phyloP scores from a whole-genome alignment of 2,113 vertebrate species.

The Nerophis ophidion region DNA sequence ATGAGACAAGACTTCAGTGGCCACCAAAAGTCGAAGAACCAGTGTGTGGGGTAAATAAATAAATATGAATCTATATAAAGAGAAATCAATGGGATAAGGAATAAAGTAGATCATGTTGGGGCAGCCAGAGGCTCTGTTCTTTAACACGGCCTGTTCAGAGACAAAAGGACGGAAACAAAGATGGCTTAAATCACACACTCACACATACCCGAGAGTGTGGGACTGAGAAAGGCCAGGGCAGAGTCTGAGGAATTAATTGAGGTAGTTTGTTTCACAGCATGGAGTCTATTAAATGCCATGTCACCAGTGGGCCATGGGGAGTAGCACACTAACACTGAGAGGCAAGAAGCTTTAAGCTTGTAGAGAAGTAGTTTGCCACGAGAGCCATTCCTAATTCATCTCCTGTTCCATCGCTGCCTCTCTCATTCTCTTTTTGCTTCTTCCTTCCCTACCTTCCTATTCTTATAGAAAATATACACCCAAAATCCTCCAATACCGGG shows the following conservation, averaged over 20 bases:
- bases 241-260: slow-evolving; percentile 73
- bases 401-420: slow-evolving; percentile 15
- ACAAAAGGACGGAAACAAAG: slow-evolving; percentile 28
- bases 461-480: neutral
- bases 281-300: slow-evolving; percentile 77
- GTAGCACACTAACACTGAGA: slow-evolving; percentile 52
- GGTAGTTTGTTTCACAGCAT: slow-evolving; percentile 75
- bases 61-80: slow-evolving; percentile 23
- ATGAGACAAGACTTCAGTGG: slow-evolving; percentile 13
- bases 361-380: slow-evolving; percentile 22
- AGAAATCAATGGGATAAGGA: slow-evolving; percentile 31
- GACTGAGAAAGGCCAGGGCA: slow-evolving; percentile 67
- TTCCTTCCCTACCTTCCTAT: neutral
- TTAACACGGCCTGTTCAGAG: slow-evolving; percentile 27
- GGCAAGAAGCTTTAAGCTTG: slow-evolving; percentile 1
- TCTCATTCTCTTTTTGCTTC: neutral
- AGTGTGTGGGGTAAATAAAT: neutral
- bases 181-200: slow-evolving; percentile 47
- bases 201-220: slow-evolving; percentile 44
- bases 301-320: slow-evolving; percentile 69
- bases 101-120: slow-evolving; percentile 34
- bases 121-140: slow-evolving; percentile 10
- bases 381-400: slow-evolving; percentile 34
- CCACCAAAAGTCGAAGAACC: neutral
- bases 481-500: too few species aligned